These are phyloP conservation scores for Heliconius himera DNA, from an alignment of 1,140 invertebrate species.

Conservation along the genomic window DNA sequence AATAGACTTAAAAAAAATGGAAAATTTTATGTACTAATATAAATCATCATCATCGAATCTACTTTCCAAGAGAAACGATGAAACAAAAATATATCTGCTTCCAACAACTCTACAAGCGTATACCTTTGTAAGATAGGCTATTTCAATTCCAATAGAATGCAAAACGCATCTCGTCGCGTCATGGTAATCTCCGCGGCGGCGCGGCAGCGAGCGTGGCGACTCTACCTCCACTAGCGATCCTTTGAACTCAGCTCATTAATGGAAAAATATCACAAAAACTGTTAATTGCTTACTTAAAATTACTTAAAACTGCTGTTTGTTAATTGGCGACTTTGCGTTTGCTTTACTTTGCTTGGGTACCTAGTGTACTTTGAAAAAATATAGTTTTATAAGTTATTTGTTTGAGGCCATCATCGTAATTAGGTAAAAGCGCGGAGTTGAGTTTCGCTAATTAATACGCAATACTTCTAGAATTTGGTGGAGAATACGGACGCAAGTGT, in stretches of 20 bases:
- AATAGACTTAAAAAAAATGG: too few species aligned
- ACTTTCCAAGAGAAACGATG: too few species aligned
- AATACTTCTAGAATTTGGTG: too few species aligned
- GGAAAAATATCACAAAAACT: conserved; percentile 14
- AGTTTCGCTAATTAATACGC: too few species aligned
- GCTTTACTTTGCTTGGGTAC: background rate
- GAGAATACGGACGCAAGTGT: too few species aligned
- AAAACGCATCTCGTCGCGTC: background rate
- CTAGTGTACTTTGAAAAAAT: background rate
- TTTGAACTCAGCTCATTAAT: conserved; percentile 11
- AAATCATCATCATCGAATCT: too few species aligned
- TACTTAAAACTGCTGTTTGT: conserved; percentile 6
- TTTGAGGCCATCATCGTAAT: background rate
- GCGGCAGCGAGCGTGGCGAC: background rate
- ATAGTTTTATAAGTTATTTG: background rate
- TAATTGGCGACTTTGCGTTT: background rate
- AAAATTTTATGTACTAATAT: too few species aligned
- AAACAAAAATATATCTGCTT: background rate
- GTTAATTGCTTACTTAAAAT: conserved; percentile 9
- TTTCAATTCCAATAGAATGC: conserved; percentile 8
- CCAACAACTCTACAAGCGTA: background rate
- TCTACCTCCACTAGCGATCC: conserved; percentile 3
- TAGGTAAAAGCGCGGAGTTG: too few species aligned
- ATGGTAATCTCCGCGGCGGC: background rate
- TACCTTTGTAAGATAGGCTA: background rate